Conservation (phyloP, 2,113 vertebrate genomes). For the Loxodonta africana region DNA sequence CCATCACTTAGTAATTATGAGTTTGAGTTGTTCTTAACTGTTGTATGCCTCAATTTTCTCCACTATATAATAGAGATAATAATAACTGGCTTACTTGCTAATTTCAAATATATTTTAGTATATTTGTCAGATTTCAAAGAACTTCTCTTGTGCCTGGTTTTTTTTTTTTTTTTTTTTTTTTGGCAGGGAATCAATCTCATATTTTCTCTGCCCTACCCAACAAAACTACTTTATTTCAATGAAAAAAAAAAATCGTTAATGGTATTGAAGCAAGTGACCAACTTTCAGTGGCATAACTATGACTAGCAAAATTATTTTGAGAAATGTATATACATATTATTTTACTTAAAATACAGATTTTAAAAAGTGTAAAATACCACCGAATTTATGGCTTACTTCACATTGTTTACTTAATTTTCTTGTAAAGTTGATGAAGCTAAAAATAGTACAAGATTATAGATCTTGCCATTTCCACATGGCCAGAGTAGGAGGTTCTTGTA, state of each 20-base stretch:
- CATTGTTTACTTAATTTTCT: slow-evolving; percentile 48
- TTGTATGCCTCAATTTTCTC: slow-evolving; percentile 48
- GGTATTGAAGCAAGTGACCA: neutral
- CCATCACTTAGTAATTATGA: slow-evolving; percentile 69
- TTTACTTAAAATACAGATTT: slow-evolving; percentile 32
- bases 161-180: neutral
- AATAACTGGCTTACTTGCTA: slow-evolving; percentile 60
- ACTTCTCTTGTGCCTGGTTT: neutral
- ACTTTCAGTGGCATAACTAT: neutral
- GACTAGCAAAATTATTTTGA: slow-evolving; percentile 2
- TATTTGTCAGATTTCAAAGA: slow-evolving; percentile 60
- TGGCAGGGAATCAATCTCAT: neutral
- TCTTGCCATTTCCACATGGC: slow-evolving; percentile 15
- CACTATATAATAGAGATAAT: slow-evolving; percentile 44
- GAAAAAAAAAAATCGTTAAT: neutral
- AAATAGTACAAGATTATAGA: slow-evolving; percentile 63
- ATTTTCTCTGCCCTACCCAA: neutral
- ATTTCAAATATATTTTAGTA: slow-evolving; percentile 39
- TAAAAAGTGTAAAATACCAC: neutral
- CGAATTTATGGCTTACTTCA: neutral
- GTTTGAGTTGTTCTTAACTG: slow-evolving; percentile 54
- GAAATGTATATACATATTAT: neutral
- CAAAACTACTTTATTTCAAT: slow-evolving; percentile 26
- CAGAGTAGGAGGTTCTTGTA: slow-evolving; percentile 16
- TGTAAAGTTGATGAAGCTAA: slow-evolving; percentile 37